Conservation (phyloP, 53 echinoderm and acorn worm genomes). For the Pentamera pediparva region DNA sequence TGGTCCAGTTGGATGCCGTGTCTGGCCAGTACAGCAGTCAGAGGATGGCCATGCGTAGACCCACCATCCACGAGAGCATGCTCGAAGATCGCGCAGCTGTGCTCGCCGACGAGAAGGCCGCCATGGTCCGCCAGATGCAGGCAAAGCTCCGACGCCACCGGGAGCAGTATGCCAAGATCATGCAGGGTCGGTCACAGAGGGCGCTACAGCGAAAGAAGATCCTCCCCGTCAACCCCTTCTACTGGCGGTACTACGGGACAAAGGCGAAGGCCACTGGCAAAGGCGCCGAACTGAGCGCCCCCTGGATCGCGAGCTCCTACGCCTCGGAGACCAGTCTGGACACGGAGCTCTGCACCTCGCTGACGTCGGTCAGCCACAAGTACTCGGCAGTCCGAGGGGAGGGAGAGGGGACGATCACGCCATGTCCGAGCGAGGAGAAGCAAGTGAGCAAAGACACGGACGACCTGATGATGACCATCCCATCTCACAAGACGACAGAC, state of each 20-base stretch:
- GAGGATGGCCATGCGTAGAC: neutral
- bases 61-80: conserved; percentile 52
- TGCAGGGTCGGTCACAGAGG: conserved; percentile 10
- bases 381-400: neutral
- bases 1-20: neutral
- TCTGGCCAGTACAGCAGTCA: neutral
- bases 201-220: conserved; percentile 12
- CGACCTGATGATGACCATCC: neutral
- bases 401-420: neutral
- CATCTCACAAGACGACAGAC: neutral
- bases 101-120: conserved; percentile 40
- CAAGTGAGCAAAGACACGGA: conserved; percentile 23
- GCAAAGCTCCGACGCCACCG: conserved; percentile 54
- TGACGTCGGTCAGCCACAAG: neutral
- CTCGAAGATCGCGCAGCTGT: conserved; percentile 56
- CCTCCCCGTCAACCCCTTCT: conserved; percentile 39
- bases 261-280: neutral
- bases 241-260: conserved; percentile 52
- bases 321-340: neutral
- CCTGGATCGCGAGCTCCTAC: neutral
- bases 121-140: conserved; percentile 57
- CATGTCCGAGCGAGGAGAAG: conserved; percentile 15
- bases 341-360: neutral
- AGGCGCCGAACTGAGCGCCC: neutral
- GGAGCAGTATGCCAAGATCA: conserved; percentile 53